A percentile compares a stretch with the other conserved stretches of the same genome.
These are phyloP conservation scores for Encarsia formosa DNA, from an alignment of 2,888 invertebrate species.

Conservation along the genomic window DNA sequence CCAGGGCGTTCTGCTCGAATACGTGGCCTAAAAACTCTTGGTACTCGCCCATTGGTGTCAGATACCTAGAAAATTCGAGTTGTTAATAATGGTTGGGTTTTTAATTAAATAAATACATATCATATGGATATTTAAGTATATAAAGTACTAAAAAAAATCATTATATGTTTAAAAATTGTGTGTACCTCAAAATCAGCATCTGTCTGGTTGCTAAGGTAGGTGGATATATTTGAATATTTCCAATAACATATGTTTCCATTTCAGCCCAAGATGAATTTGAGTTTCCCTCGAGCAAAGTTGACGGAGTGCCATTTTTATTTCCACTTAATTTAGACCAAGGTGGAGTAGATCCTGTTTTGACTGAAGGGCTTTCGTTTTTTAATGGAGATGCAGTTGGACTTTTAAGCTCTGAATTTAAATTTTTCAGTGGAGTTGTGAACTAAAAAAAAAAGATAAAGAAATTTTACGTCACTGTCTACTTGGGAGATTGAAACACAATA, in stretches of 20 bases:
- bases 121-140: background rate
- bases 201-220: constrained; percentile 85
- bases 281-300: constrained; percentile 39
- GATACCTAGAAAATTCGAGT: constrained; percentile 74
- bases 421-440: constrained; percentile 26
- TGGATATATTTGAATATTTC: constrained; percentile 85
- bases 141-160: background rate
- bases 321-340: constrained; percentile 22
- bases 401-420: constrained; percentile 26
- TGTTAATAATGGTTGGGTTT: background rate
- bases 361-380: constrained; percentile 27
- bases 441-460: background rate
- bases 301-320: constrained; percentile 24
- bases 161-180: background rate
- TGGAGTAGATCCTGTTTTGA: constrained; percentile 26
- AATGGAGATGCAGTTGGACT: constrained; percentile 21
- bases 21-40: constrained; percentile 94
- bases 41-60: constrained; percentile 97
- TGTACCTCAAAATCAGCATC: constrained; percentile 75
- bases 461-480: background rate
- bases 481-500: background rate
- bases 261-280: constrained; percentile 87
- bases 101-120: constrained; percentile 1
- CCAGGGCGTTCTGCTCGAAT: constrained; percentile 88
- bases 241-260: constrained; percentile 83